Evolutionary conservation across 1,140 invertebrate species (phyloP).

Genomic region (Micrasema longulum): DNA sequence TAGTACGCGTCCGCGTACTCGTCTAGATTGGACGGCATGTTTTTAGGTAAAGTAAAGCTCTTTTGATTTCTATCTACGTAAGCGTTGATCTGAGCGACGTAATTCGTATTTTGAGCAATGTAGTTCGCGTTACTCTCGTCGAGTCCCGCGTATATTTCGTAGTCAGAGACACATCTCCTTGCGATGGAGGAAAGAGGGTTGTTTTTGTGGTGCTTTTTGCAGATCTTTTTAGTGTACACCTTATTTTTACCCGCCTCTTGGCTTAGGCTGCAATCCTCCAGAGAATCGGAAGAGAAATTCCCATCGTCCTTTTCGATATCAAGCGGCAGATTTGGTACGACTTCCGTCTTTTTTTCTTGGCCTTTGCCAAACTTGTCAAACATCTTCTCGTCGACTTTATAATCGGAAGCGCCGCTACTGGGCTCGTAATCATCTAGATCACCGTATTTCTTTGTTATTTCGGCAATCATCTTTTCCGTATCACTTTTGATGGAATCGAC

Average conservation of each 20-base stretch:
- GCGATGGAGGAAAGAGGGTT: constrained; percentile 64
- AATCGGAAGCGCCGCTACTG: constrained; percentile 57
- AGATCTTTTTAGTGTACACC: constrained; percentile 66
- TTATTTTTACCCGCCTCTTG: constrained; percentile 69
- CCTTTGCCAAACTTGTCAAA: constrained; percentile 34
- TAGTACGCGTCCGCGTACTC: constrained; percentile 50
- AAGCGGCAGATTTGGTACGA: neutral
- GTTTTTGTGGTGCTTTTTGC: constrained; percentile 67
- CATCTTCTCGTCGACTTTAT: constrained; percentile 58
- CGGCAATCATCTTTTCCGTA: constrained; percentile 73
- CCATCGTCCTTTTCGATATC: constrained; percentile 69
- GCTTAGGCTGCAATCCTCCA: constrained; percentile 76
- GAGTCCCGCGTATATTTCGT: constrained; percentile 75
- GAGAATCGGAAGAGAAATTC: constrained; percentile 81
- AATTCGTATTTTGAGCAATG: constrained; percentile 36
- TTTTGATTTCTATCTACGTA: constrained; percentile 56
- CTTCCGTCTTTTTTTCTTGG: constrained; percentile 47
- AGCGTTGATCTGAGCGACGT: constrained; percentile 2
- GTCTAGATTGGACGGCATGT: constrained; percentile 67
- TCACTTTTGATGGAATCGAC: constrained; percentile 72
- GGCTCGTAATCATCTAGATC: constrained; percentile 70
- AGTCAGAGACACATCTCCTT: constrained; percentile 78
- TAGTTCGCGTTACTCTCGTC: constrained; percentile 59
- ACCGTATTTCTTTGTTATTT: constrained; percentile 72
- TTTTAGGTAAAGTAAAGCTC: constrained; percentile 65